Base-by-base conservation (phyloP, 2,113 vertebrate genomes). In the Bujurquina vittata region DNA sequence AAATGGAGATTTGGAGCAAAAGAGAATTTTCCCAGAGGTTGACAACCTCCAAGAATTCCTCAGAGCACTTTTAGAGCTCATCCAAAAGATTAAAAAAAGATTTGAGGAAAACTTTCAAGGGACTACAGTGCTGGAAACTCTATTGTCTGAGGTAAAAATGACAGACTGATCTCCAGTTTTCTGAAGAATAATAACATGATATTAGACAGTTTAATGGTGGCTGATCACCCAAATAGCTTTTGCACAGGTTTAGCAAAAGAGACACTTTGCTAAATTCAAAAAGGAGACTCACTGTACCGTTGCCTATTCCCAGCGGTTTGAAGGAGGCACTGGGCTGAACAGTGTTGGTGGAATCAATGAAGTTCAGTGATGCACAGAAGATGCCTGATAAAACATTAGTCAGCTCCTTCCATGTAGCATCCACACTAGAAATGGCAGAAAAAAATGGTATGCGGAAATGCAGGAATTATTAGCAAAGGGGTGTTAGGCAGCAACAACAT, bases 291-390 rank as follows among this genome's bases (percentile, higher is more conserved):
- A 72, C 55, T 29, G 92, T 93, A 99, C 98, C 97, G 1, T 99
- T 99, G 76, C 96, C 95, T 81, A 98, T 87, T 10, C 98, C 98
- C 85, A 99, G 92, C 1, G 98, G 98, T 92, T 99, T 99, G 95
- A 99, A 99, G 85, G 98, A 99, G 1, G 98, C 97, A 1, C 96
- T 99, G 61, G 98, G 98, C 83, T 95, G 96, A 56, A 99, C 97
- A 0, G 97, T 99, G 95, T 99, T 99, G 92, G 97, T 99, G 0
- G 97, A 97, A 91, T 99, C 98, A 63, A 99, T 99, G 94, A 99
- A 99, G 94, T 99, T 99, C 77, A 99, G 95, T 26, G 98, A 99
- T 52, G 98, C 98, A 60, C 98, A 99, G 94, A 99, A 99, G 95
- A 99, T 98, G 72, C 98, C 98, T 0, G 98, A 99, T 79, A 99